phyloP scores from a whole-genome alignment of 2,888 invertebrate genomes.

The Conomelus anceps region DNA sequence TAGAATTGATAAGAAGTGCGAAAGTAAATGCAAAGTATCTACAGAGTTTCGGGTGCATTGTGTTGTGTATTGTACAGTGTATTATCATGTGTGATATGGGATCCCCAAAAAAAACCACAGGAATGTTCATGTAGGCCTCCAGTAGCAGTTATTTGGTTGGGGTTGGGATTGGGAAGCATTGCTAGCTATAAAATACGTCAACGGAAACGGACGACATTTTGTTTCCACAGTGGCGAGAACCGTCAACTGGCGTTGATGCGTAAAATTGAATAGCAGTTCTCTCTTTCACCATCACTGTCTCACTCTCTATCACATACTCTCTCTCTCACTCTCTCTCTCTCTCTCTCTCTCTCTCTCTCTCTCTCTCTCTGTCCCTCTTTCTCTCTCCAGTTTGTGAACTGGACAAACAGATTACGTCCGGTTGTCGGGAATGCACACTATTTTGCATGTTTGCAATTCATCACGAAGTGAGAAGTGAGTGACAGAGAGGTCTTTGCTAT shows the following conservation, averaged over 20 bases:
- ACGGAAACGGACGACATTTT: not conserved
- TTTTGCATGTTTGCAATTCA: not conserved
- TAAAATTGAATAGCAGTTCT: not conserved
- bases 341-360: not conserved
- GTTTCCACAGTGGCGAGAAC: not conserved
- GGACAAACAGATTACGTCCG: not conserved
- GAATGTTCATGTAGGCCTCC: no score
- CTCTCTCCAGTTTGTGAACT: not conserved
- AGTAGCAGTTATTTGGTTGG: not conserved
- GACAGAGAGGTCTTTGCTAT: not conserved
- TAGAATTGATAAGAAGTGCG: no score
- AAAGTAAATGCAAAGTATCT: no score
- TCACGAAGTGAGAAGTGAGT: not conserved
- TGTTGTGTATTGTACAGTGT: no score
- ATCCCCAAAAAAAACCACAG: not conserved
- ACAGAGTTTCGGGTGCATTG: no score
- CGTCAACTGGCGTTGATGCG: not conserved
- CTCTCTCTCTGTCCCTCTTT: no score
- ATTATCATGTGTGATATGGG: no score
- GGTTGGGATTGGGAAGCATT: no score
- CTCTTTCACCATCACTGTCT: not conserved
- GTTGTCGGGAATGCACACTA: not conserved
- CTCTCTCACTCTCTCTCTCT: not conserved
- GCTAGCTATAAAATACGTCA: not conserved
- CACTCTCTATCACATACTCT: not conserved